These are phyloP conservation scores for Acrocephalus kingi DNA, from an alignment of 2,113 vertebrate genomes.

Conservation along the genomic window DNA sequence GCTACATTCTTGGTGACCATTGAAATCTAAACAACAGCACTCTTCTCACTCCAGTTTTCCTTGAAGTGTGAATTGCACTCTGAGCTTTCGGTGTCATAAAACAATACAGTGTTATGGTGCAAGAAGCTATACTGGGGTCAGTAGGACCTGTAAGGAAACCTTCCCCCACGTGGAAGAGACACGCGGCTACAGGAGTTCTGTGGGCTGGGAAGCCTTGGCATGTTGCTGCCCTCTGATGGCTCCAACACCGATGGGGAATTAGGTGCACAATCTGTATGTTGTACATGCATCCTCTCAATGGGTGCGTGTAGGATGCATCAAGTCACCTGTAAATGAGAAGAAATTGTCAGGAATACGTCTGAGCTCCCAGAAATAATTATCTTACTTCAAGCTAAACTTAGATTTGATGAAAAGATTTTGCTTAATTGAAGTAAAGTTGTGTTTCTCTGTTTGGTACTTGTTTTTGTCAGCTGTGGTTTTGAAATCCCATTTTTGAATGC, in stretches of 20 bases:
- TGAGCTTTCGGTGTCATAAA: neutral
- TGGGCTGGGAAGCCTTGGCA: neutral
- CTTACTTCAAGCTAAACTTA: neutral
- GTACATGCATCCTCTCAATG: neutral
- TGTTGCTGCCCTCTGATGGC: slow-evolving; percentile 29
- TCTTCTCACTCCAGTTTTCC: neutral
- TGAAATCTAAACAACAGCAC: neutral
- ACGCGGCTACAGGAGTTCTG: accelerated
- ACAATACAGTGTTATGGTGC: neutral
- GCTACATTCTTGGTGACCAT: neutral
- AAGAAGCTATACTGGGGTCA: neutral
- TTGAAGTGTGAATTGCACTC: neutral
- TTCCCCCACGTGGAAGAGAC: accelerated
- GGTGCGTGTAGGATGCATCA: neutral
- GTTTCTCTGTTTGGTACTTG: neutral
- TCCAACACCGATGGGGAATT: neutral
- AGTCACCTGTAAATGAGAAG: neutral
- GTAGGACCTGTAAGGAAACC: neutral
- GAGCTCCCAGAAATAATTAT: neutral
- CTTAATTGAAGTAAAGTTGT: neutral
- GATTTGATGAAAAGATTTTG: neutral
- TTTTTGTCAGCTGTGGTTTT: neutral
- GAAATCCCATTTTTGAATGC: neutral
- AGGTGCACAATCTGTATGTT: neutral
- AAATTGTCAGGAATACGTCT: neutral